Evolutionary conservation across 2,113 vertebrate species (phyloP).

Genomic region (Passer domesticus): DNA sequence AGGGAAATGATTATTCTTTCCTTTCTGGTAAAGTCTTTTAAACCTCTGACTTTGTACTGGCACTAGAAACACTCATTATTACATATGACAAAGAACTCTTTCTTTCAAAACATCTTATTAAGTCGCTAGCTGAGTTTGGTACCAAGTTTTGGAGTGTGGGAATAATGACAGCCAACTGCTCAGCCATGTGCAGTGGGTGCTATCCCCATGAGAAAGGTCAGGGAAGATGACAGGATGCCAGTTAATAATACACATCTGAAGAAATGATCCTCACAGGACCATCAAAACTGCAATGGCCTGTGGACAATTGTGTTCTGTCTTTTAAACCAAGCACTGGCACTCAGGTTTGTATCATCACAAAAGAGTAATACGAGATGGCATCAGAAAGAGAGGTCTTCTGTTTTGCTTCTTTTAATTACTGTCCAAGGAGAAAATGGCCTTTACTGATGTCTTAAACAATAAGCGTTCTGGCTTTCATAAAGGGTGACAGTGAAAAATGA

Average conservation of each 20-base stretch:
- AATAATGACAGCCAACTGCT: background rate
- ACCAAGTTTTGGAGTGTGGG: background rate
- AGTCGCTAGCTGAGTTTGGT: background rate
- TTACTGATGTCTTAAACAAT: background rate
- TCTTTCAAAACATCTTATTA: background rate
- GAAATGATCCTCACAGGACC: background rate
- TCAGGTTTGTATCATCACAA: background rate
- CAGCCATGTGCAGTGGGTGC: background rate
- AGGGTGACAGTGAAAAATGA: background rate
- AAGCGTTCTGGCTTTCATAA: background rate
- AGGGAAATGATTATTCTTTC: background rate
- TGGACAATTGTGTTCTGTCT: background rate
- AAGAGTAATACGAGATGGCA: background rate
- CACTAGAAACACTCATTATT: conserved; percentile 16
- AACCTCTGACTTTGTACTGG: background rate
- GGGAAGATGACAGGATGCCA: background rate
- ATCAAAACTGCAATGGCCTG: background rate
- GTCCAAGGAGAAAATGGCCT: background rate
- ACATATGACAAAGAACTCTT: background rate
- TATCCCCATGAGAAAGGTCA: background rate
- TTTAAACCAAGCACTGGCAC: background rate
- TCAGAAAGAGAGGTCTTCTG: background rate
- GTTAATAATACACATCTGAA: background rate
- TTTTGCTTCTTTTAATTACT: background rate
- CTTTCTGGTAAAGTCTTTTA: background rate